Percentiles rank a stretch among this genome's conserved stretches.
Conservation (phyloP, 2,113 vertebrate genomes). For the Mixornis gularis region DNA sequence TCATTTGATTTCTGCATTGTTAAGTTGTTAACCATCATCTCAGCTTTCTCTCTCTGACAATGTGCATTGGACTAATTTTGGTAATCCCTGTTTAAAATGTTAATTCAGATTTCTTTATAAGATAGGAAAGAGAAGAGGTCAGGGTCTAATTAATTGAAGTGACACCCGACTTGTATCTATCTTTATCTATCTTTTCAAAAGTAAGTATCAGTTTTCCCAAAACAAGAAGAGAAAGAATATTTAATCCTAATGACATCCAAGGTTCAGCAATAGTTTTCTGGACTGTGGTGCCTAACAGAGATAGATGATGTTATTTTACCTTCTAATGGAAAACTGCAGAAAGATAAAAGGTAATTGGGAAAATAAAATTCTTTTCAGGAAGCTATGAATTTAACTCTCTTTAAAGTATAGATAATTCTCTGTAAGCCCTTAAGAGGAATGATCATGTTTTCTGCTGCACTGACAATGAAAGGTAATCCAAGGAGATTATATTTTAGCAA, state of each 20-base stretch:
- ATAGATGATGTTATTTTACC: conserved; percentile 45
- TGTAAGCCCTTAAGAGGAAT: conserved; percentile 14
- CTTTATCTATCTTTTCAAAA: neutral
- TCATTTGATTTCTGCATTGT: neutral
- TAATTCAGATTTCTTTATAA: neutral
- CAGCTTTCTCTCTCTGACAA: neutral
- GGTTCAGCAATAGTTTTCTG: neutral
- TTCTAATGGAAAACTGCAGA: conserved; percentile 42
- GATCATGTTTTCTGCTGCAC: conserved; percentile 22
- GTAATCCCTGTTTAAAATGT: neutral
- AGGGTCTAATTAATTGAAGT: neutral
- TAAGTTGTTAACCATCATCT: neutral
- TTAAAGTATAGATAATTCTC: conserved; percentile 31
- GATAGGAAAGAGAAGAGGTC: neutral
- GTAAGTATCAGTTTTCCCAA: neutral
- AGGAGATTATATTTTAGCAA: conserved; percentile 33
- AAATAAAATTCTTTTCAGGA: conserved; percentile 12
- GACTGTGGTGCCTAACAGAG: conserved; percentile 7
- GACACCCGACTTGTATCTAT: neutral
- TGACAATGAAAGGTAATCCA: conserved; percentile 43
- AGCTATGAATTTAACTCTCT: conserved; percentile 29
- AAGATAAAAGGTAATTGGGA: conserved; percentile 38
- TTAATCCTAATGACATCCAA: conserved; percentile 13
- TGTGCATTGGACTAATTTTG: neutral
- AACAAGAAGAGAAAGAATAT: neutral